phyloP scores from a whole-genome alignment of 2,888 invertebrate genomes.

The Strigamia crassipes region DNA sequence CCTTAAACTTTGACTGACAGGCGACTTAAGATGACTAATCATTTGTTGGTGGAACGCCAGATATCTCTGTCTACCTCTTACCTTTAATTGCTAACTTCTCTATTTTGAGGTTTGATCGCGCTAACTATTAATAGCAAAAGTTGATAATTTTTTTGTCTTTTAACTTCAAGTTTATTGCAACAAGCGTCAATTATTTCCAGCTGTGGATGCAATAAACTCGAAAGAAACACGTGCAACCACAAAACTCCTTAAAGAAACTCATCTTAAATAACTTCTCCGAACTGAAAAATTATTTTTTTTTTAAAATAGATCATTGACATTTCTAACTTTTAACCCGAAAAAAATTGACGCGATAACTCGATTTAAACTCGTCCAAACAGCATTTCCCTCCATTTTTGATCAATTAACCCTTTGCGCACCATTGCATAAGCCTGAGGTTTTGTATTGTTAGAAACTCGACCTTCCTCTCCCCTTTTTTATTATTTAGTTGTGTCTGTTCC shows the following conservation, averaged over 20 bases:
- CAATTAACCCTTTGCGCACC: too few relatives aligned
- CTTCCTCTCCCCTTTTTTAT: too few relatives aligned
- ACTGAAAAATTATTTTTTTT: neutral
- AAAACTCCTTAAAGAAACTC: neutral
- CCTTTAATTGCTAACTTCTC: neutral
- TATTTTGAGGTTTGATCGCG: neutral
- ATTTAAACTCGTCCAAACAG: too few relatives aligned
- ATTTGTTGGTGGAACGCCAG: neutral
- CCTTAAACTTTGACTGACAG: neutral
- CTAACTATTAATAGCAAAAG: constrained; percentile 19
- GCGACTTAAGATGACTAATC: constrained; percentile 1
- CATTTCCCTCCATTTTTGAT: too few relatives aligned
- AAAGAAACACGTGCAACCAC: neutral
- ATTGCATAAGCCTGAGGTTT: too few relatives aligned
- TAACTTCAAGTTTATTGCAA: constrained; percentile 7
- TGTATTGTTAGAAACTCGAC: too few relatives aligned
- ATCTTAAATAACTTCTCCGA: neutral
- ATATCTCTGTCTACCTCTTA: neutral
- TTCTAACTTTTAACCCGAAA: too few relatives aligned
- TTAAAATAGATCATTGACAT: too few relatives aligned
- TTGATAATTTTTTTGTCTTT: constrained; percentile 13
- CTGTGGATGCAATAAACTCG: constrained; percentile 26
- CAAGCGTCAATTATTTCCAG: constrained; percentile 21
- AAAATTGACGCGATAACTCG: too few relatives aligned
- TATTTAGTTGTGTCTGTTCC: too few relatives aligned